These are phyloP conservation scores for Chloebia gouldiae DNA, from an alignment of 2,113 vertebrate genomes.

Conservation along the genomic window DNA sequence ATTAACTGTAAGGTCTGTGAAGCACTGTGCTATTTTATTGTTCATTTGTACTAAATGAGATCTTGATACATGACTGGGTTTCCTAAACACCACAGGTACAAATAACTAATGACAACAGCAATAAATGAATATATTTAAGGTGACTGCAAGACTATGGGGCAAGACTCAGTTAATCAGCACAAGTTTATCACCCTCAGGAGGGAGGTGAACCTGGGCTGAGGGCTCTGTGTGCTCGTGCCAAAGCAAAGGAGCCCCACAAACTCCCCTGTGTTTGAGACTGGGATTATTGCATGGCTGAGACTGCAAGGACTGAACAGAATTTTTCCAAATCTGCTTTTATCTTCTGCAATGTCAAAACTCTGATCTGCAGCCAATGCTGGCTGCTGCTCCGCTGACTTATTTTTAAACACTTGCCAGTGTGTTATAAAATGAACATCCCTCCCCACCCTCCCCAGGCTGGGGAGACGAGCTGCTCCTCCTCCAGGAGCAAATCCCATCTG, in stretches of 20 bases:
- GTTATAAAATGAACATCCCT: not conserved
- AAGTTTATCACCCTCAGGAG: not conserved
- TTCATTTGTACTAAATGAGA: not conserved
- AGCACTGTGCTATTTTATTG: not conserved
- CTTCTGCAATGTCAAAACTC: not conserved
- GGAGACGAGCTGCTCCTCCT: not conserved
- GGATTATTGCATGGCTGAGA: not conserved
- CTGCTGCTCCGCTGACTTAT: not conserved
- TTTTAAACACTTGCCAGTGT: not conserved
- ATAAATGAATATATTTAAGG: not conserved
- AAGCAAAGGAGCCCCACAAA: not conserved
- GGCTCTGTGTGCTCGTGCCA: not conserved
- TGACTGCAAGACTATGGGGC: not conserved
- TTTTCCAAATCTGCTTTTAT: not conserved
- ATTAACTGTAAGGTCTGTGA: not conserved
- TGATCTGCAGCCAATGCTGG: not conserved
- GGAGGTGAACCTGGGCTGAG: not conserved
- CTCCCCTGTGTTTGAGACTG: accelerated
- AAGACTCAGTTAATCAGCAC: not conserved
- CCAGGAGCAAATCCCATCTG: not conserved
- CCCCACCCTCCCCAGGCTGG: not conserved
- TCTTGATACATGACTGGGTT: not conserved
- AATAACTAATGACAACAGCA: not conserved
- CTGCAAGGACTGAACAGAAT: not conserved
- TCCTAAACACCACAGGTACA: not conserved